These are phyloP conservation scores for Protonemura montana DNA, from an alignment of 2,888 invertebrate species.

Conservation along the genomic window DNA sequence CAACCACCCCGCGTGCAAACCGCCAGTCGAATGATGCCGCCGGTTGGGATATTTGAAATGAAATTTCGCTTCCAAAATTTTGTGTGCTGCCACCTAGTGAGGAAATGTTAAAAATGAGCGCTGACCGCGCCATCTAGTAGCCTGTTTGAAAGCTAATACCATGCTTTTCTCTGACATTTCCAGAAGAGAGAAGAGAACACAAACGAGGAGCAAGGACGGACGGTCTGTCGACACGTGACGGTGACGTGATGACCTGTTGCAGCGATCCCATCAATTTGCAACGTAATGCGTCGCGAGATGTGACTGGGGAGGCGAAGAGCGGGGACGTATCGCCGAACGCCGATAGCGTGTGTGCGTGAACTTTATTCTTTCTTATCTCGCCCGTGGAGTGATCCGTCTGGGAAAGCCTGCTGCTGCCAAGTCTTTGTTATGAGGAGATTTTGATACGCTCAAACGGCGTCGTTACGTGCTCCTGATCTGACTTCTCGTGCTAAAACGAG, in stretches of 20 bases:
- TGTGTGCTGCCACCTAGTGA: not conserved
- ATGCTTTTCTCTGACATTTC: not conserved
- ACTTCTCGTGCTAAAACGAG: not conserved
- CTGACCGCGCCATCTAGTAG: not conserved
- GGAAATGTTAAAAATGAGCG: not conserved
- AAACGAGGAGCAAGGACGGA: not conserved
- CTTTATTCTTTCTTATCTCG: constrained; percentile 34
- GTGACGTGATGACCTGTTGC: constrained; percentile 28
- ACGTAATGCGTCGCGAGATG: not conserved
- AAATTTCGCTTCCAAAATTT: not conserved
- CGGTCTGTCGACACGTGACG: constrained; percentile 8
- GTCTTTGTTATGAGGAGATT: not conserved
- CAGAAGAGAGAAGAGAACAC: not conserved
- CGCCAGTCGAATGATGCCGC: not conserved
- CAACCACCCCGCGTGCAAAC: not conserved
- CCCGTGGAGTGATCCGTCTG: constrained; percentile 22
- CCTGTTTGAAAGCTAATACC: not conserved
- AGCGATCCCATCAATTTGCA: not conserved
- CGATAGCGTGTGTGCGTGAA: constrained; percentile 7
- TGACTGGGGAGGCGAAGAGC: not conserved
- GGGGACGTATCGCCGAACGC: not conserved
- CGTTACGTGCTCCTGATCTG: not conserved
- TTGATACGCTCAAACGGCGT: not conserved
- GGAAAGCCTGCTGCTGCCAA: constrained; percentile 9
- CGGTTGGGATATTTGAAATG: not conserved